Evolutionary conservation across 2,797 vertebrate species (phyloP).

Genomic region (Silurus aristotelis): DNA sequence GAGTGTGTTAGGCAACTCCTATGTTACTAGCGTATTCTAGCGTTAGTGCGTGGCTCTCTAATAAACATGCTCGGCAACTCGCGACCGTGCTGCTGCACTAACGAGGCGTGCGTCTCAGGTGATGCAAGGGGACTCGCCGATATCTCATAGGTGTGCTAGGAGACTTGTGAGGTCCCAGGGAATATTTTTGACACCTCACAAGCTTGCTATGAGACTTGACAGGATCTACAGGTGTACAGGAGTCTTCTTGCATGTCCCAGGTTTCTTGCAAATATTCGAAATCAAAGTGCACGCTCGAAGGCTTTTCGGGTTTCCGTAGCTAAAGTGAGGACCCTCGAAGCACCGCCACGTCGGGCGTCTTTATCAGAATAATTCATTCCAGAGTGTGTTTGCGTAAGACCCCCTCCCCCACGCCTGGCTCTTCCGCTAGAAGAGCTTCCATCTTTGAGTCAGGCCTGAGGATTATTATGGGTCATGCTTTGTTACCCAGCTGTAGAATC

Average conservation of each 20-base stretch:
- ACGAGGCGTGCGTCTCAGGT: neutral
- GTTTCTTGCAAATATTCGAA: neutral
- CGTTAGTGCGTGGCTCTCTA: neutral
- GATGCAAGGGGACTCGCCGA: neutral
- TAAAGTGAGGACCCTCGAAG: constrained; percentile 5
- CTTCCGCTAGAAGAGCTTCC: constrained; percentile 69
- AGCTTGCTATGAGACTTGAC: neutral
- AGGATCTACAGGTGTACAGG: neutral
- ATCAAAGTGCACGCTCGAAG: no score
- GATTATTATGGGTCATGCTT: constrained; percentile 83
- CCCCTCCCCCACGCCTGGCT: constrained; percentile 48
- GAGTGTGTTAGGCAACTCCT: neutral
- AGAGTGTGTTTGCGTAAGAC: constrained; percentile 64
- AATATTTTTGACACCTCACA: neutral
- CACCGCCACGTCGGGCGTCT: constrained; percentile 36
- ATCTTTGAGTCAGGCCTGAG: constrained; percentile 77
- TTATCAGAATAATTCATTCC: constrained; percentile 78
- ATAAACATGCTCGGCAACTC: neutral
- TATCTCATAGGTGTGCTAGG: no score
- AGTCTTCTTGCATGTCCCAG: neutral
- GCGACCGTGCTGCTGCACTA: neutral
- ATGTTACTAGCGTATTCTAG: neutral
- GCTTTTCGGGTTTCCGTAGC: neutral
- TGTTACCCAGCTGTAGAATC: constrained; percentile 83
- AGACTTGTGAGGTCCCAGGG: neutral